Base-by-base conservation (phyloP, 2,888 invertebrate genomes). In the Hirtodrosophila histrioides region DNA sequence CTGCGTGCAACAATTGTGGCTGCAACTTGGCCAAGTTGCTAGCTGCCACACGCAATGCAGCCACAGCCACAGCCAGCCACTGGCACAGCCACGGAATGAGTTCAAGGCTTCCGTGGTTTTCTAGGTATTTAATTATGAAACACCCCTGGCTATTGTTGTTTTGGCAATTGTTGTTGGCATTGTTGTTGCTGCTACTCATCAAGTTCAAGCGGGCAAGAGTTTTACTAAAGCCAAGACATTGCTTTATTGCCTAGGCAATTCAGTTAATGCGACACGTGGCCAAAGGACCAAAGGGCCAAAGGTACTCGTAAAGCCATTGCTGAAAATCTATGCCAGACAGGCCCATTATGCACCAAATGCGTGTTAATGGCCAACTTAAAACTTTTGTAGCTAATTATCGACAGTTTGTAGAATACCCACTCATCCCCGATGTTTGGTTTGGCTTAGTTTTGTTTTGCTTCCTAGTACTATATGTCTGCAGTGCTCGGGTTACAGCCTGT, bases 371-470 rank as follows among this genome's bases (percentile, higher is more conserved):
- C 64, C 74, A 71, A 80, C 74, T 69, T 77, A 69, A 83, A 86
- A 86, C 68, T 86, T 84, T 84, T 75, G 60, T 62, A 71, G 80
- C 84, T 86, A 86, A 86, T 84, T 84, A 84, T 84, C 84, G 76
- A 86, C 80, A 84, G 80, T 78, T 77, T 81, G 76, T 57, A 24
- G 37, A 27, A 64, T 58, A 53, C 33, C 46, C 11, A 31, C n/a
- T 58, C 37, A 27, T 51, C 31, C 45, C 33, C 9, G 29, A 11
- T 23, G 17, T 46, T 50, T 44, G 36, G 57, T 24, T 64, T 65
- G 54, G 35, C 39, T 66, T 61, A 53, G 61, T 58, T 61, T 57
- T 23, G 36, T 23, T 43, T 40, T 44, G 39, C 45, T 54, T 54
- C 37, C 53, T 55, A 43, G 37, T 27, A 27, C 27, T 4, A 27